Evolutionary conservation across 2,888 invertebrate species (phyloP), one percentile per base, ranked within the genome.

Genomic region (Xanthorhoe designata): DNA sequence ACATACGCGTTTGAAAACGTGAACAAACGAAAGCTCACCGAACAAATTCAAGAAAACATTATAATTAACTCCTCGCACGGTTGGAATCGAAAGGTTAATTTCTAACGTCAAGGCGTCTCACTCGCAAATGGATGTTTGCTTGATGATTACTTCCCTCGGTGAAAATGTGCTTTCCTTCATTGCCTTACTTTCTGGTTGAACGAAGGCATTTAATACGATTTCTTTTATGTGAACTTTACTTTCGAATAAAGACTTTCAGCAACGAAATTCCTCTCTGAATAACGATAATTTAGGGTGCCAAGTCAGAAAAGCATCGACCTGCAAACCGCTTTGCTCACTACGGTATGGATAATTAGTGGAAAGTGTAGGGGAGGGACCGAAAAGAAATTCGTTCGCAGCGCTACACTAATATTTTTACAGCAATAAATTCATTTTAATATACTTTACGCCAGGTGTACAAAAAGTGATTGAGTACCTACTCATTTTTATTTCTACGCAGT

Each of bases 261-360:
- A 68, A 60, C 60, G 56, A 68, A 66, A 61, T 62, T 61, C 50
- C 63, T 66, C 66, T 68, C 70, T 71, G 71, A 66, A 70, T 65
- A 73, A 75, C 72, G 74, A 73, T 76, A 75, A 72, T 77, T 73
- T 76, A 76, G 76, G 77, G 75, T 75, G 71, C 72, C 74, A 76
- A 76, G 75, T 73, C 73, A 75, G 77, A 71, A 74, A 79, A 75
- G 75, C 78, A 77, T 66, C 80, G 82, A 81, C 79, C 81, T 78
- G 82, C 79, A 80, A 82, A 82, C 77, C 80, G 80, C 84, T 84
- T 83, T 84, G 84, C 80, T 83, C 82, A 82, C 74, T 79, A 75
- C 75, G 73, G 76, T 82, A 83, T 81, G 75, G 78, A 81, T 84
- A 84, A 84, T 84, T 84, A 81, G 83, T 82, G 81, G 79, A 81